These are phyloP conservation scores for Anoura caudifer DNA, from an alignment of 2,113 vertebrate species.

Conservation along the genomic window DNA sequence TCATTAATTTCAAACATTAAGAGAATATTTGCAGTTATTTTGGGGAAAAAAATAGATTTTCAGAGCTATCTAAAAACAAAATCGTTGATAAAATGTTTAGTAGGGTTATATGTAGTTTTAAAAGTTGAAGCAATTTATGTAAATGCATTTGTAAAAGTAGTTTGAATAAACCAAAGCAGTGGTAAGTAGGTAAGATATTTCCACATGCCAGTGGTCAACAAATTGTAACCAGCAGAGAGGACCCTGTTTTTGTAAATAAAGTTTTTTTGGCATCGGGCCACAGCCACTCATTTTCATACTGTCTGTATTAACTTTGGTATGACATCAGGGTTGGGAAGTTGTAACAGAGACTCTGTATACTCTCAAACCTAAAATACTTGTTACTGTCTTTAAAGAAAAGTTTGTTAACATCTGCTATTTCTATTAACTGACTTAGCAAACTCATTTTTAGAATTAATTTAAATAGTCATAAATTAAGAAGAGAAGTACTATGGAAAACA, in stretches of 20 bases:
- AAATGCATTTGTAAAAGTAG: not conserved
- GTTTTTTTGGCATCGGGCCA: not conserved
- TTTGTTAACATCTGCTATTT: not conserved
- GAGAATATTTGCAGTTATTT: not conserved
- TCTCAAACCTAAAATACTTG: not conserved
- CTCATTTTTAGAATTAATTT: conserved; percentile 1
- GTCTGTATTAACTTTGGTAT: not conserved
- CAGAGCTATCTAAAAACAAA: not conserved
- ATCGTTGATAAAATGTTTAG: not conserved
- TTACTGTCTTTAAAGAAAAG: not conserved
- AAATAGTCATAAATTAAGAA: not conserved
- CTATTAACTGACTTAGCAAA: not conserved
- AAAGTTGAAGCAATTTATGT: not conserved
- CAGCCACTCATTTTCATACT: not conserved
- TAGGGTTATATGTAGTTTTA: not conserved
- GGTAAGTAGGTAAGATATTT: not conserved
- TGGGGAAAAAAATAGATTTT: not conserved
- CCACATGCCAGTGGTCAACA: not conserved
- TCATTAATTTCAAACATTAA: conserved; percentile 4
- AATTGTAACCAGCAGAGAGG: not conserved
- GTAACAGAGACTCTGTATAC: not conserved
- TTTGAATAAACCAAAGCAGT: not conserved
- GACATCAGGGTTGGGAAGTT: not conserved
- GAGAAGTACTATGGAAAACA: not conserved
- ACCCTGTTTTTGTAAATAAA: not conserved